Percentiles rank a stretch among this genome's conserved stretches.
Evolutionary conservation across 2,113 vertebrate species (phyloP).

Genomic region (Ciconia boyciana): DNA sequence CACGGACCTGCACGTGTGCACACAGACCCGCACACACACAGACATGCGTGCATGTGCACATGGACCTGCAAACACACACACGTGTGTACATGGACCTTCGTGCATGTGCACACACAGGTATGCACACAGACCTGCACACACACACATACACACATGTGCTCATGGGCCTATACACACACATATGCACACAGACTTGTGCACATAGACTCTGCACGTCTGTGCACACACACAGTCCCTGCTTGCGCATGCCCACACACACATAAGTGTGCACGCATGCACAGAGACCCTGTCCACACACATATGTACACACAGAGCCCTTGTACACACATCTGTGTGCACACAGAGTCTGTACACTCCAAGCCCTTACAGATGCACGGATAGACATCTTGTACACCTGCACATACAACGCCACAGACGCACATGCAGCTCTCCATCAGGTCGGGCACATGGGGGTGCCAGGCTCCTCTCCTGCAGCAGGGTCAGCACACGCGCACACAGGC

Average conservation of each 20-base stretch:
- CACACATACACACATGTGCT: not conserved
- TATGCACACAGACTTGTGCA: not conserved
- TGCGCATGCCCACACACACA: not conserved
- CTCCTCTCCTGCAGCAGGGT: not conserved
- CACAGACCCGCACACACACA: not conserved
- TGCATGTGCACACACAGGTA: no score
- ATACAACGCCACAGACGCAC: not conserved
- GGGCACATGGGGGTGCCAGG: rapidly evolving
- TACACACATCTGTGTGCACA: not conserved
- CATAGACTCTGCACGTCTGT: rapidly evolving
- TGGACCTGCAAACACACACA: not conserved
- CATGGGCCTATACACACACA: not conserved
- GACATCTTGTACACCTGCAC: not conserved
- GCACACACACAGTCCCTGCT: not conserved
- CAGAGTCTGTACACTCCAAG: not conserved
- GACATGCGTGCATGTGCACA: not conserved
- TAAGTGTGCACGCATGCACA: no score
- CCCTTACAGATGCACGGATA: rapidly evolving
- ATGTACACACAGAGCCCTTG: not conserved
- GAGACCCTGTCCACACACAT: not conserved
- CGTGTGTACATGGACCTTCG: not conserved
- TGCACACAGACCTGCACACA: not conserved
- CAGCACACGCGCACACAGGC: not conserved
- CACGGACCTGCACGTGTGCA: not conserved
- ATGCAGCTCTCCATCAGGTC: rapidly evolving